These are phyloP conservation scores for Pelodytes ibericus DNA, from an alignment of 2,797 vertebrate genomes.

Conservation along the genomic window DNA sequence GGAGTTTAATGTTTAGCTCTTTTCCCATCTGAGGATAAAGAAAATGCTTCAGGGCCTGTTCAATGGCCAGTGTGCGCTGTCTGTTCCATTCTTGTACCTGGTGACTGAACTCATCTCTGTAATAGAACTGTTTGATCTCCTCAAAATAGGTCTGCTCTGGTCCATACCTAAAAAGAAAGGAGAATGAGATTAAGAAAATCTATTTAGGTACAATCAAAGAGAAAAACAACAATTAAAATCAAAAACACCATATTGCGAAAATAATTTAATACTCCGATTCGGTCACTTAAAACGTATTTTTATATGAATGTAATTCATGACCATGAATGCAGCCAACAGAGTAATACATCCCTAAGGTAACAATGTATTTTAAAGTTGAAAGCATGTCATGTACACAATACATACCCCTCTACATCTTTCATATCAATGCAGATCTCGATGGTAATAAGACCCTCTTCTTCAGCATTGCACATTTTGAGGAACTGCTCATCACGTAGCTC, in stretches of 20 bases:
- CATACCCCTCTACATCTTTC: conserved; percentile 95
- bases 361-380: no score
- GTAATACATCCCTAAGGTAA: no score
- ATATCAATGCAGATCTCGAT: conserved; percentile 97
- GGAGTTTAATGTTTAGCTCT: conserved; percentile 93
- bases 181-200: conserved; percentile 2
- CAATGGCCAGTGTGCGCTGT: conserved; percentile 94
- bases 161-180: conserved; percentile 71
- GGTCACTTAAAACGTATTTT: no score
- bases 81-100: conserved; percentile 99
- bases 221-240: neutral
- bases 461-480: conserved; percentile 93
- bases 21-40: conserved; percentile 98
- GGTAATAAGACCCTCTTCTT: conserved; percentile 87
- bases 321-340: no score
- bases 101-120: conserved; percentile 98
- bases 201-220: no score
- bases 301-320: no score
- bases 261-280: no score
- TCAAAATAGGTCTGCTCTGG: conserved; percentile 97
- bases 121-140: conserved; percentile 99
- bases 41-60: conserved; percentile 90
- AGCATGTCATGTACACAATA: conserved; percentile 12
- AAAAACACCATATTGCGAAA: no score
- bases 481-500: conserved; percentile 97